Evolutionary conservation across 1,140 invertebrate species (phyloP), one percentile per base, ranked within the genome.

Genomic region (Portunus trituberculatus): DNA sequence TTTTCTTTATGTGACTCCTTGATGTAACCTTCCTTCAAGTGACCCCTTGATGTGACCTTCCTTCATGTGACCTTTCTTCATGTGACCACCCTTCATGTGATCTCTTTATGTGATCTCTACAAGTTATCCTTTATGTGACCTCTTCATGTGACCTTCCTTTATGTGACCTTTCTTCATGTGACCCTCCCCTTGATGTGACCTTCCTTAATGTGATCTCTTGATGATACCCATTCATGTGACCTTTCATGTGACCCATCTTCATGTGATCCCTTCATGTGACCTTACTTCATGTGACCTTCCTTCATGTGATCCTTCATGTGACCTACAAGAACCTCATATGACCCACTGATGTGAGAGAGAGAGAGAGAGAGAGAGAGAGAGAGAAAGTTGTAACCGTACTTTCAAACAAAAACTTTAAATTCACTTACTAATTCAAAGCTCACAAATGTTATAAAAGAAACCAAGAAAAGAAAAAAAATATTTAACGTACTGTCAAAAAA

Each of bases 311-410:
- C n/a, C 8, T 91, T 52, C 6, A 20, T 91, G 25, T 91, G 28
- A 48, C 20, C 45, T 39, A n/a, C n/a, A 39, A 39, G 39, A 39
- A n/a, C 20, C 20, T 48, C 28, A 48, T 46, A 8, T 48, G 25
- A 20, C 25, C 45, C 28, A 3, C 7, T 28, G 29, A 39, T 91
- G 89, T n/a, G 92, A 84, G 39, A 84, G 76, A 28, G 6, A 84
- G 12, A 45, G 92, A 84, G 25, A 46, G 67, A 91, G 89, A 52
- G 52, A 90, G 32, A 90, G 31, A 90, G 32, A 90, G 88, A 90
- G 32, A 90, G 7, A 3, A 90, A n/a, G 2, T 14, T 10, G 25
- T 14, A 48, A 90, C 10, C 39, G 32, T 20, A n/a, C 10, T 20
- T 8, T 20, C 0, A 4, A n/a, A 48, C 8, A 48, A 48, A 89